Percentiles rank a stretch among this genome's conserved stretches.
These are phyloP conservation scores for Fulmarus glacialis DNA, from an alignment of 2,113 vertebrate genomes.

Conservation along the genomic window DNA sequence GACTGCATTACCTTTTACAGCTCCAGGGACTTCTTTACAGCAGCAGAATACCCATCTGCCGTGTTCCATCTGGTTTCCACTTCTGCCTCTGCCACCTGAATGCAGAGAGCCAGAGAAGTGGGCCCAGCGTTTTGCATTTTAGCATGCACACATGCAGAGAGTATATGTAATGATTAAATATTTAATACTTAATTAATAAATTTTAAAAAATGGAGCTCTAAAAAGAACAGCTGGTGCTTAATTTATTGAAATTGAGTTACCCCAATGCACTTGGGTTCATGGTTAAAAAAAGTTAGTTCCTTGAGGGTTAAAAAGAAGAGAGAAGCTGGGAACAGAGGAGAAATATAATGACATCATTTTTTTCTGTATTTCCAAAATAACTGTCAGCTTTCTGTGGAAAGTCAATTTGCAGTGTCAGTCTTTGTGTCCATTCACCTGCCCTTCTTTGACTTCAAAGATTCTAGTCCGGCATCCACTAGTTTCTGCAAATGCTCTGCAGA, in stretches of 20 bases:
- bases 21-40: background rate
- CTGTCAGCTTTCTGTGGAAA: background rate
- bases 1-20: slow-evolving; percentile 6
- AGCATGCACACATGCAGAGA: background rate
- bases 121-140: background rate
- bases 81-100: background rate
- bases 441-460: background rate
- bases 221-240: background rate
- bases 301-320: background rate
- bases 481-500: background rate
- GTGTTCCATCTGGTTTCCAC: slow-evolving; percentile 5
- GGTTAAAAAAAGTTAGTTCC: background rate
- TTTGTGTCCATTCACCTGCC: background rate
- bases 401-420: background rate
- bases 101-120: background rate
- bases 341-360: background rate
- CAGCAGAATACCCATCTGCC: slow-evolving; percentile 7
- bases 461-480: background rate
- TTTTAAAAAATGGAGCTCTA: background rate
- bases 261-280: background rate
- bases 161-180: background rate
- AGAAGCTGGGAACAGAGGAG: background rate
- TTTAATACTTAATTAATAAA: background rate
- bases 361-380: background rate
- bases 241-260: background rate